Percentiles rank a stretch among this genome's conserved stretches.
phyloP scores from a whole-genome alignment of 2,113 vertebrate genomes.

The Argyrosomus japonicus region DNA sequence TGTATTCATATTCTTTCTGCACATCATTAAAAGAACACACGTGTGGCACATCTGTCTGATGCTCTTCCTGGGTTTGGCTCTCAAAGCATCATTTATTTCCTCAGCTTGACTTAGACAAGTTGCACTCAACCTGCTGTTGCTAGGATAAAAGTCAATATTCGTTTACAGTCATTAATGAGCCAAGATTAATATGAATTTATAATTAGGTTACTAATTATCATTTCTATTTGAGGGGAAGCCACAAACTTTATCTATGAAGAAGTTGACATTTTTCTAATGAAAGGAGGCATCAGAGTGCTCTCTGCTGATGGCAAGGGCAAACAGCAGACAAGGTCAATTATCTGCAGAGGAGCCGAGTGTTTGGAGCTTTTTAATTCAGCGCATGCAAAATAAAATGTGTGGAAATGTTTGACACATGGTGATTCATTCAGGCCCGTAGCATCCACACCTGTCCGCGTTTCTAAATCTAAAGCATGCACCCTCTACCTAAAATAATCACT shows the following conservation, averaged over 20 bases:
- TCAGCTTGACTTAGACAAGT: conserved; percentile 43
- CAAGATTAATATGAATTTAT: conserved; percentile 74
- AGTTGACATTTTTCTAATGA: conserved; percentile 75
- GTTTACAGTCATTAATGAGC: conserved; percentile 76
- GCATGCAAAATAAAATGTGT: conserved; percentile 36
- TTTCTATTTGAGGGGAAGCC: conserved; percentile 62
- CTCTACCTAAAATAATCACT: background rate
- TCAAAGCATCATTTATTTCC: conserved; percentile 60
- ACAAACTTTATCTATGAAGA: conserved; percentile 67
- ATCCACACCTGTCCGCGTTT: conserved; percentile 19
- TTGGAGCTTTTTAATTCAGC: conserved; percentile 42
- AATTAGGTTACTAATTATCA: conserved; percentile 75
- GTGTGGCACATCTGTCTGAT: background rate
- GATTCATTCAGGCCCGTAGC: conserved; percentile 19
- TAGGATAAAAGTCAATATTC: conserved; percentile 77
- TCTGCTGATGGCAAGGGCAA: conserved; percentile 73
- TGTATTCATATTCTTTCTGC: background rate
- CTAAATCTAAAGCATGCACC: conserved; percentile 61
- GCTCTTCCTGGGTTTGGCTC: conserved; percentile 23
- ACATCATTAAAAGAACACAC: conserved; percentile 7
- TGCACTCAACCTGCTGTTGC: conserved; percentile 35
- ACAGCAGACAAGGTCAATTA: conserved; percentile 72
- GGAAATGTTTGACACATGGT: conserved; percentile 2
- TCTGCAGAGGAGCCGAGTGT: conserved; percentile 48
- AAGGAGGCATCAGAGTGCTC: conserved; percentile 71